Base-by-base conservation (phyloP, 2,888 invertebrate genomes). In the Gymnoscelis rufifasciata region DNA sequence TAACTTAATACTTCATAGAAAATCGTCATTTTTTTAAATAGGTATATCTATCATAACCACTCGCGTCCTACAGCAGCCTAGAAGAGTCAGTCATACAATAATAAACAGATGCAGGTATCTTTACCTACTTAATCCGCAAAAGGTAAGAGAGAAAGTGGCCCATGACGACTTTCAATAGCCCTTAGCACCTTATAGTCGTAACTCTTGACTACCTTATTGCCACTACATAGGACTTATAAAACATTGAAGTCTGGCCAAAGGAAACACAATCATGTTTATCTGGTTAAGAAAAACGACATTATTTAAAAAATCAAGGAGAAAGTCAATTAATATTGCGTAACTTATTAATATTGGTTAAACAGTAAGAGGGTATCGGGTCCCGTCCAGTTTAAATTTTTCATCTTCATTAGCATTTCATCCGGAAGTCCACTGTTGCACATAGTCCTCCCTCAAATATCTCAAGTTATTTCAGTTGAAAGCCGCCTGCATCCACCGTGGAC, bases 111-210 rank as follows among this genome's bases (percentile, higher is more conserved):
- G 19, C 19, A 19, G 19, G 19, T 3, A 19, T n/a, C 2, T 10
- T 12, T 27, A 41, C 26, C 23, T 10, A 36, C 28, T 35, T 15
- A 19, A 29, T 36, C 38, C 35, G 26, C 35, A 39, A 30, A 27
- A 19, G 31, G 39, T 19, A 19, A 39, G 37, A 30, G 7, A 31
- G 57, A 57, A 57, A 57, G 57, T 49, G 41, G 55, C 38, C 35
- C 49, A 46, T 23, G 40, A 51, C 55, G 52, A 57, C 64, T 68
- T 68, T 66, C 68, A 52, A 53, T 43, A 38, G 56, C 62, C 61
- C 64, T 63, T 58, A 50, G 38, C 47, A 43, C 24, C 38, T 23
- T 36, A 28, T 10, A 27, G 36, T 36, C 30, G 13, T 36, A 14
- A 39, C 31, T 41, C 35, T 28, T 2, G 14, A 29, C 11, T 33